Percentiles rank a stretch among this genome's conserved stretches.
These are phyloP conservation scores for Perdix hodgsoniae DNA, from an alignment of 2,797 vertebrate genomes.

Conservation along the genomic window DNA sequence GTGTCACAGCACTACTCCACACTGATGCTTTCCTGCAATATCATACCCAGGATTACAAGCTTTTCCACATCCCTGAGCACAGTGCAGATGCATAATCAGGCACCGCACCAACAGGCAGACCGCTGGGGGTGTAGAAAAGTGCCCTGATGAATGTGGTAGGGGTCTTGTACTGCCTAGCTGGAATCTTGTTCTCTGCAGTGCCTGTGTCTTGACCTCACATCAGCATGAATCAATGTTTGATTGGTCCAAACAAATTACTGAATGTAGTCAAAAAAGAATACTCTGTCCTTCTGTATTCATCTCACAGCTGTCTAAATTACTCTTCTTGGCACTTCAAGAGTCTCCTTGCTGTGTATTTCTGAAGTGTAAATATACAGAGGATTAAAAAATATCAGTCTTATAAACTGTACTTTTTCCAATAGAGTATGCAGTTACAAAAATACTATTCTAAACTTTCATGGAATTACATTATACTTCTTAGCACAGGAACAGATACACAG, in stretches of 20 bases:
- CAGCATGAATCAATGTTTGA: not conserved
- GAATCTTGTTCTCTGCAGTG: not conserved
- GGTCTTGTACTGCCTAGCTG: fast-evolving
- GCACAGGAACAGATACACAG: not conserved
- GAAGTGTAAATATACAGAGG: not conserved
- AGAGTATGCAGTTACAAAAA: not conserved
- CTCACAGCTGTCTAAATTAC: not conserved
- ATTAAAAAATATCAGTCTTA: not conserved
- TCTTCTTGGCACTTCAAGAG: not conserved
- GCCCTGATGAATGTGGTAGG: not conserved
- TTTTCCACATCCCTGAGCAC: not conserved
- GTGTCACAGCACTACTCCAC: not conserved
- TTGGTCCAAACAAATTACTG: not conserved
- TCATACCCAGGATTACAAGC: not conserved
- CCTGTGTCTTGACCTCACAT: not conserved
- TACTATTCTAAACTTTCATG: not conserved
- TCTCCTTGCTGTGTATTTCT: not conserved
- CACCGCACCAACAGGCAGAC: not conserved
- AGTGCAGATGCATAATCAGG: not conserved
- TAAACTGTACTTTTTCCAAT: not conserved
- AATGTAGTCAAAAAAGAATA: not conserved
- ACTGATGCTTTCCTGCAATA: not conserved
- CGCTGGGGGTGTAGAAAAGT: not conserved
- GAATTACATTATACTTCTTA: not conserved
- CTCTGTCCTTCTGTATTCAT: not conserved